phyloP scores from a whole-genome alignment of 1,140 invertebrate genomes.

The Nasonia giraulti region DNA sequence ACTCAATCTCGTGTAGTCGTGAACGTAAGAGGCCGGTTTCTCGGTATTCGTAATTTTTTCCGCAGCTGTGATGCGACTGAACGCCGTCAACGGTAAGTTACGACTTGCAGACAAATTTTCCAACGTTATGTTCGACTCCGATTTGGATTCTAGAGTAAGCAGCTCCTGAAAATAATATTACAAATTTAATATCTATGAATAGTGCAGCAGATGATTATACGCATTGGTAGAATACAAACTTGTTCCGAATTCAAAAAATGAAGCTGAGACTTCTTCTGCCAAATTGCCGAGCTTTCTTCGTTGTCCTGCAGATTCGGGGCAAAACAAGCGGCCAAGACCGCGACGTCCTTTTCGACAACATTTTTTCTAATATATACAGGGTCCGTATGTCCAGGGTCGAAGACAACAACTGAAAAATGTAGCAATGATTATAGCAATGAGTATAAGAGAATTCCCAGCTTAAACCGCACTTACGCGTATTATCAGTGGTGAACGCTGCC shows the following conservation, averaged over 20 bases:
- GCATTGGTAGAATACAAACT: conserved; percentile 60
- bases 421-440: no score
- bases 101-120: conserved; percentile 60
- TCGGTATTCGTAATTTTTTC: conserved; percentile 61
- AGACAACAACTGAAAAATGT: conserved; percentile 76
- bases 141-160: conserved; percentile 70
- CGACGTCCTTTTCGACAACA: conserved; percentile 69
- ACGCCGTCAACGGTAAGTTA: conserved; percentile 65
- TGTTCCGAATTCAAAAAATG: conserved; percentile 77
- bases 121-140: conserved; percentile 62
- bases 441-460: neutral
- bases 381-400: conserved; percentile 75
- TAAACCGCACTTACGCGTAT: conserved; percentile 73
- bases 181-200: conserved; percentile 8
- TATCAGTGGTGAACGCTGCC: conserved; percentile 79
- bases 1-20: conserved; percentile 62
- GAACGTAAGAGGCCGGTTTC: conserved; percentile 54
- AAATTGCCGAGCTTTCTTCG: conserved; percentile 69
- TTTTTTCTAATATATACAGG: conserved; percentile 74
- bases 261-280: conserved; percentile 77
- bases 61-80: conserved; percentile 64
- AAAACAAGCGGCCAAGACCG: conserved; percentile 74
- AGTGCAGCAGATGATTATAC: neutral
- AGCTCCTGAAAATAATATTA: conserved; percentile 65
- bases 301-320: conserved; percentile 72